Conservation (phyloP, 2,113 vertebrate species). For the Tachuris rubrigastra region DNA sequence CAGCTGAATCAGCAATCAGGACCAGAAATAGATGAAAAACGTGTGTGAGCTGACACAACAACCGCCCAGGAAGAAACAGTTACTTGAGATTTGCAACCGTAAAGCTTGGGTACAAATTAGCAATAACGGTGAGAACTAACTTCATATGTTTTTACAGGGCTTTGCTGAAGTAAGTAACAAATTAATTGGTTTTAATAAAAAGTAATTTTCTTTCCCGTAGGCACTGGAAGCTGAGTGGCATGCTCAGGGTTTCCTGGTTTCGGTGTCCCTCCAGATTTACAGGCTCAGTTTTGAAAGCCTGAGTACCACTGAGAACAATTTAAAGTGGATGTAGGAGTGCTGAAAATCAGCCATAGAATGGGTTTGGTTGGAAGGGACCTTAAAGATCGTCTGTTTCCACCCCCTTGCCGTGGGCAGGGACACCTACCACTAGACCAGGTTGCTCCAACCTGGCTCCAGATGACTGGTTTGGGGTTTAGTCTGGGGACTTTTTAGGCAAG, state of each 20-base stretch:
- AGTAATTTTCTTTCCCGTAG: not conserved
- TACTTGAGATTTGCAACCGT: not conserved
- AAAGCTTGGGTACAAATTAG: not conserved
- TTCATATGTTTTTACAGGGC: not conserved
- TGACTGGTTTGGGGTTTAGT: not conserved
- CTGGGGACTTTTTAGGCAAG: not conserved
- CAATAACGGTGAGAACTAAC: not conserved
- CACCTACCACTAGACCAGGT: not conserved
- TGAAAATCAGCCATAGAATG: not conserved
- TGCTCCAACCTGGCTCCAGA: not conserved
- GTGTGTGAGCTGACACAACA: not conserved
- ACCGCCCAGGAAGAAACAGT: not conserved
- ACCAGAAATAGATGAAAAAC: not conserved
- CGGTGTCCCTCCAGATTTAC: not conserved
- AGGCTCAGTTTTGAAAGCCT: not conserved
- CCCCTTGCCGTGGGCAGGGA: not conserved
- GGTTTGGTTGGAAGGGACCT: not conserved
- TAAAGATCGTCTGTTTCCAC: not conserved
- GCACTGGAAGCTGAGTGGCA: not conserved
- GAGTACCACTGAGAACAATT: not conserved
- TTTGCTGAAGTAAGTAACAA: not conserved
- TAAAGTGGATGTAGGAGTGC: not conserved
- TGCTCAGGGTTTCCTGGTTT: not conserved
- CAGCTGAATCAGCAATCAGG: not conserved
- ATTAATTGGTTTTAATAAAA: not conserved